phyloP scores from a whole-genome alignment of 2,113 vertebrate species.

The Polypterus senegalus region DNA sequence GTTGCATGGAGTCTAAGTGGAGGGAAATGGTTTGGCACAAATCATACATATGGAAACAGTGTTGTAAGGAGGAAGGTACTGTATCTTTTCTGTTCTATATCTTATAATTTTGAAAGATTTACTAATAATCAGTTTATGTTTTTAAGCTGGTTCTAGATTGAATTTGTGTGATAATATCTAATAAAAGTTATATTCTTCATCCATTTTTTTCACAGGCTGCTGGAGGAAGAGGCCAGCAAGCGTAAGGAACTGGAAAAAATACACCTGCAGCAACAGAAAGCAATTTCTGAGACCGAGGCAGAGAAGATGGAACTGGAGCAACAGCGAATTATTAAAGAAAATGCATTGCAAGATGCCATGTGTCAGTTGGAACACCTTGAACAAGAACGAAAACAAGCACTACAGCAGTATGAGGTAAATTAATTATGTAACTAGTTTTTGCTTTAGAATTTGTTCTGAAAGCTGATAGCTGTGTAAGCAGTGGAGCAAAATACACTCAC shows the following conservation, averaged over 20 bases:
- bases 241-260: conserved; percentile 75
- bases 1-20: too few species aligned
- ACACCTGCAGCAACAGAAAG: conserved; percentile 75
- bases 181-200: neutral
- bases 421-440: neutral
- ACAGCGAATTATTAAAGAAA: conserved; percentile 66
- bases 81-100: too few species aligned
- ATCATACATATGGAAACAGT: too few species aligned
- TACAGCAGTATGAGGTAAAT: conserved; percentile 81
- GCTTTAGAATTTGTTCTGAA: neutral
- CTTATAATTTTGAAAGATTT: too few species aligned
- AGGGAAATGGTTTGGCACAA: too few species aligned
- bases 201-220: conserved; percentile 46
- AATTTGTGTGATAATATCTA: too few species aligned
- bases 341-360: conserved; percentile 76
- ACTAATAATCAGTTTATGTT: too few species aligned
- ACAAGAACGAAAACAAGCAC: conserved; percentile 65
- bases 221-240: conserved; percentile 84
- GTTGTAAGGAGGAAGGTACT: too few species aligned
- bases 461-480: neutral
- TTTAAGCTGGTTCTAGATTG: too few species aligned
- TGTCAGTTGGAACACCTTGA: conserved; percentile 73
- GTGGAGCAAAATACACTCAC: too few species aligned
- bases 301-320: conserved; percentile 86
- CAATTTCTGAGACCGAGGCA: conserved; percentile 75